Conservation (phyloP, 2,113 vertebrate species). For the Hiodon alosoides region DNA sequence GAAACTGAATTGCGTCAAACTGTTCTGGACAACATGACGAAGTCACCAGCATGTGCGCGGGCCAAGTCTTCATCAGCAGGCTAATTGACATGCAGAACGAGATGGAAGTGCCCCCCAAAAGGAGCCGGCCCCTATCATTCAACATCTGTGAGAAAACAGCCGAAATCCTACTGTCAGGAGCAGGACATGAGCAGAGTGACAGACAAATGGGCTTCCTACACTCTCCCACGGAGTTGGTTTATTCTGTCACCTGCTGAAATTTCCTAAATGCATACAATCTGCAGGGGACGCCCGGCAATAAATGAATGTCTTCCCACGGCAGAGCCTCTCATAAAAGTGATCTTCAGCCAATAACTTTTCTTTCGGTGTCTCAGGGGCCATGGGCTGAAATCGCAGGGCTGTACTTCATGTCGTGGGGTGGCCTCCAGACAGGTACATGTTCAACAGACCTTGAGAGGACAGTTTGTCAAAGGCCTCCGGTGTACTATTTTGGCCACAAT, state of each 20-base stretch:
- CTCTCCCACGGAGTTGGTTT: slow-evolving; percentile 1
- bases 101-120: not conserved
- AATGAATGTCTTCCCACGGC: not conserved
- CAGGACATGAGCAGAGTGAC: not conserved
- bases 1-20: not conserved
- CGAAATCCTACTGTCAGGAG: not conserved
- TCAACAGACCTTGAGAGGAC: slow-evolving; percentile 36
- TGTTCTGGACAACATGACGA: not conserved
- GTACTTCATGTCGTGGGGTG: slow-evolving; percentile 35
- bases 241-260: slow-evolving; percentile 10
- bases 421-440: slow-evolving; percentile 36
- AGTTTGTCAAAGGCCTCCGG: slow-evolving; percentile 46
- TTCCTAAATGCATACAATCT: slow-evolving; percentile 3
- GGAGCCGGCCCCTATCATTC: not conserved
- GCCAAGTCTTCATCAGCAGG: too few species aligned
- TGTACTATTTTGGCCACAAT: slow-evolving; percentile 34
- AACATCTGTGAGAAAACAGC: not conserved
- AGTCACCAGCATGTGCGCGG: not conserved
- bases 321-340: slow-evolving; percentile 7
- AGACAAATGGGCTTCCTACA: not conserved
- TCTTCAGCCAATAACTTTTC: slow-evolving; percentile 12
- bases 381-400: slow-evolving; percentile 15
- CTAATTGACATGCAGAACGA: too few species aligned
- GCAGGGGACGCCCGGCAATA: not conserved
- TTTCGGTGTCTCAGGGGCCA: slow-evolving; percentile 6